These are phyloP conservation scores for Scrobipalpa atriplicella DNA, from an alignment of 2,888 invertebrate species.

Conservation along the genomic window DNA sequence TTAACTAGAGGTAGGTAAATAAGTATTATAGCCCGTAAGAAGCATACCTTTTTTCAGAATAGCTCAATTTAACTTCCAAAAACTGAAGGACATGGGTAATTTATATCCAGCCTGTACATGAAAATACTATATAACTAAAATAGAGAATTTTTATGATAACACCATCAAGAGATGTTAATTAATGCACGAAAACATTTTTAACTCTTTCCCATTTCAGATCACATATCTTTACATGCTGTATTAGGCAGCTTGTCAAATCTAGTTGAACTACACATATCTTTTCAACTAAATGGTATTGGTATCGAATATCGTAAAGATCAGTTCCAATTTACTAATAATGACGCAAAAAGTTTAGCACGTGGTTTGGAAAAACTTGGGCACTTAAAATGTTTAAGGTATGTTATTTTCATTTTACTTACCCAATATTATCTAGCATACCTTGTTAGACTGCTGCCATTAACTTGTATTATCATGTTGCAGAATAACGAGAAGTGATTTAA, in stretches of 20 bases:
- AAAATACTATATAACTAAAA: too few relatives aligned
- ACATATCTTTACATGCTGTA: conserved; percentile 76
- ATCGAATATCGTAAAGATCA: conserved; percentile 72
- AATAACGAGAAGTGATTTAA: conserved; percentile 74
- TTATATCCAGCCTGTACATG: too few relatives aligned
- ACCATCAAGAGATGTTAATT: too few relatives aligned
- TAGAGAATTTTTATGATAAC: too few relatives aligned
- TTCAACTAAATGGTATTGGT: conserved; percentile 63
- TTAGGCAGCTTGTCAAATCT: conserved; percentile 71
- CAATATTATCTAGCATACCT: not conserved
- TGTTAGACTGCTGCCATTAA: not conserved
- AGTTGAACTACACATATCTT: conserved; percentile 71
- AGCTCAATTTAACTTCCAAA: too few relatives aligned
- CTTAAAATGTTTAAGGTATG: conserved; percentile 64
- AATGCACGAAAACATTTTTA: too few relatives aligned
- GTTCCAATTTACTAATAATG: conserved; percentile 77
- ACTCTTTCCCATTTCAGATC: conserved; percentile 56
- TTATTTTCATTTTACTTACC: not conserved
- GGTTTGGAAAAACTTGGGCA: conserved; percentile 70
- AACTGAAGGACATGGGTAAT: too few relatives aligned
- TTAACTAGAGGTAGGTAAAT: conserved; percentile 68
- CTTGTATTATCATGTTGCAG: conserved; percentile 50
- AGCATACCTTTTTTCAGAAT: too few relatives aligned
- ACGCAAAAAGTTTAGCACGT: conserved; percentile 69
- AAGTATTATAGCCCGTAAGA: conserved; percentile 21